phyloP scores from a whole-genome alignment of 1,140 invertebrate genomes.

The Phocides pigmalion region DNA sequence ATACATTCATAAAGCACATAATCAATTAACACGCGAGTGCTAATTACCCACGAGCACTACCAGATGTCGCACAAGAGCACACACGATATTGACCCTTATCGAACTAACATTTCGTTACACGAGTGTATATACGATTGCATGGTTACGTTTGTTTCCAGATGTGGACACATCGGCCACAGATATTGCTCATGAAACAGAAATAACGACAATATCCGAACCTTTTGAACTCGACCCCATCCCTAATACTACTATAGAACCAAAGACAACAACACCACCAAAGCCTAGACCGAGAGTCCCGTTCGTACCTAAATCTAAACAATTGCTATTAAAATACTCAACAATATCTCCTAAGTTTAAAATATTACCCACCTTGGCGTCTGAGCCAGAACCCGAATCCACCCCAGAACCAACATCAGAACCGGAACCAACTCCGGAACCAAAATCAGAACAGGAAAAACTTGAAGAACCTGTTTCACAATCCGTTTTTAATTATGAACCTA shows the following conservation, averaged over 20 bases:
- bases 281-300: conserved; percentile 25
- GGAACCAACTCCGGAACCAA: conserved; percentile 52
- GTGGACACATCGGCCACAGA: conserved; percentile 75
- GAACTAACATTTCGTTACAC: conserved; percentile 43
- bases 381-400: conserved; percentile 49
- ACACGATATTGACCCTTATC: conserved; percentile 36
- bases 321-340: conserved; percentile 5
- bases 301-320: conserved; percentile 29
- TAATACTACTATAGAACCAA: conserved; percentile 39
- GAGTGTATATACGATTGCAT: conserved; percentile 57
- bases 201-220: conserved; percentile 35
- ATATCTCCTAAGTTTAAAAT: conserved; percentile 21
- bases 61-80: conserved; percentile 34
- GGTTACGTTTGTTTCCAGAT: conserved; percentile 77
- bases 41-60: conserved; percentile 45
- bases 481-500: conserved; percentile 34
- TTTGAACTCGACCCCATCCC: conserved; percentile 31
- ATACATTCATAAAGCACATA: conserved; percentile 38
- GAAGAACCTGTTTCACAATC: conserved; percentile 76
- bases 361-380: neutral
- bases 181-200: conserved; percentile 66
- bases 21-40: conserved; percentile 50
- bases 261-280: conserved; percentile 20
- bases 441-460: conserved; percentile 42
- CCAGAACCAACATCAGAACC: conserved; percentile 39